Conservation (phyloP, 2,888 invertebrate species). For the Dasysyrphus albostriatus region DNA sequence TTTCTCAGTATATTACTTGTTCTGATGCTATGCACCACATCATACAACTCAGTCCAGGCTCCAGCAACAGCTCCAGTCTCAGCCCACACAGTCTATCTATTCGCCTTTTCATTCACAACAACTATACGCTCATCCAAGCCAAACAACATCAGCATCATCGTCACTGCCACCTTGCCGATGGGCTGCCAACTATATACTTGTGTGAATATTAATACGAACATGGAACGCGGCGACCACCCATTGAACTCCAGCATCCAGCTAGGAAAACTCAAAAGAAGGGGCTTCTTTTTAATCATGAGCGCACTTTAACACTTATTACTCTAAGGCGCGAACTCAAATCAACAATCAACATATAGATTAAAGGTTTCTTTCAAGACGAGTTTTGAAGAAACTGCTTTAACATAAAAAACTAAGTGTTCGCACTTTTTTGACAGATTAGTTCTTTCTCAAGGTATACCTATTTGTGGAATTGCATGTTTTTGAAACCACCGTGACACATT, state of each 20-base stretch:
- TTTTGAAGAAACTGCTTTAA: too few species aligned
- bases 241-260: slow-evolving; percentile 56
- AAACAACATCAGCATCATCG: slow-evolving; percentile 25
- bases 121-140: slow-evolving; percentile 5
- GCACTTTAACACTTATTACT: neutral
- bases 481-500: too few species aligned
- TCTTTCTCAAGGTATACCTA: too few species aligned
- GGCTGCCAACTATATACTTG: slow-evolving; percentile 52
- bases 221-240: slow-evolving; percentile 68
- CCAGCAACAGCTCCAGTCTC: neutral
- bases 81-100: slow-evolving; percentile 26
- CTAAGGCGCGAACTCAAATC: neutral
- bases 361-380: too few species aligned
- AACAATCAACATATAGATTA: too few species aligned
- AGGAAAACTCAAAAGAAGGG: slow-evolving; percentile 32
- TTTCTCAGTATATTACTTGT: slow-evolving; percentile 34
- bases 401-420: too few species aligned
- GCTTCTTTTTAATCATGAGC: neutral
- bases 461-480: too few species aligned
- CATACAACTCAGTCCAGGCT: neutral
- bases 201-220: slow-evolving; percentile 36
- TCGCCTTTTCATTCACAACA: slow-evolving; percentile 53
- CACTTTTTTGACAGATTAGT: too few species aligned
- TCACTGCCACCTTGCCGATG: slow-evolving; percentile 33
- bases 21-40: slow-evolving; percentile 23